A percentile compares a stretch with the other conserved stretches of the same genome.
phyloP scores from a whole-genome alignment of 2,888 invertebrate genomes.

The Drepanosiphum platanoidis region DNA sequence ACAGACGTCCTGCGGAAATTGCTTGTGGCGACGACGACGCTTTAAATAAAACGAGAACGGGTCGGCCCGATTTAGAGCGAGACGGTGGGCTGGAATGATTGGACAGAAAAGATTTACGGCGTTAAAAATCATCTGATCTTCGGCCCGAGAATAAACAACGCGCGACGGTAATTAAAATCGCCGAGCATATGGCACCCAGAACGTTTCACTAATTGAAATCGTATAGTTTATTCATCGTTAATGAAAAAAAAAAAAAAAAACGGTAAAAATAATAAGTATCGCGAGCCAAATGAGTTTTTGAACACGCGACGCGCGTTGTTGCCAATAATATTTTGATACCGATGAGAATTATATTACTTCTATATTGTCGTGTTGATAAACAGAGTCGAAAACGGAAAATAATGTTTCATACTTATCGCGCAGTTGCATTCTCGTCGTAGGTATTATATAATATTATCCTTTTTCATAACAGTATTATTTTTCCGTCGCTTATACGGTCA shows the following conservation, averaged over 20 bases:
- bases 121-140: neutral
- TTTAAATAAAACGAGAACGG: slow-evolving; percentile 1
- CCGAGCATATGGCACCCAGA: neutral
- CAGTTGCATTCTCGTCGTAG: too few relatives aligned
- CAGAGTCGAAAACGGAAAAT: too few relatives aligned
- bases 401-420: too few relatives aligned
- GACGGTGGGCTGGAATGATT: too few relatives aligned
- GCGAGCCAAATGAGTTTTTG: neutral
- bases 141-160: neutral
- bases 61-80: too few relatives aligned
- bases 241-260: neutral
- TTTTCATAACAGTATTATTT: too few relatives aligned
- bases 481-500: too few relatives aligned
- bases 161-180: neutral
- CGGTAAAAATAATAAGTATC: neutral
- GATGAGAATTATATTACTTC: neutral
- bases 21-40: neutral
- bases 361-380: too few relatives aligned
- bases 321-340: neutral
- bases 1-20: too few relatives aligned
- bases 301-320: neutral
- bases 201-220: neutral
- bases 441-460: too few relatives aligned
- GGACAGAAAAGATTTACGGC: neutral
- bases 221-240: neutral